Conservation (phyloP, 2,113 vertebrate genomes). For the Sturnira hondurensis region DNA sequence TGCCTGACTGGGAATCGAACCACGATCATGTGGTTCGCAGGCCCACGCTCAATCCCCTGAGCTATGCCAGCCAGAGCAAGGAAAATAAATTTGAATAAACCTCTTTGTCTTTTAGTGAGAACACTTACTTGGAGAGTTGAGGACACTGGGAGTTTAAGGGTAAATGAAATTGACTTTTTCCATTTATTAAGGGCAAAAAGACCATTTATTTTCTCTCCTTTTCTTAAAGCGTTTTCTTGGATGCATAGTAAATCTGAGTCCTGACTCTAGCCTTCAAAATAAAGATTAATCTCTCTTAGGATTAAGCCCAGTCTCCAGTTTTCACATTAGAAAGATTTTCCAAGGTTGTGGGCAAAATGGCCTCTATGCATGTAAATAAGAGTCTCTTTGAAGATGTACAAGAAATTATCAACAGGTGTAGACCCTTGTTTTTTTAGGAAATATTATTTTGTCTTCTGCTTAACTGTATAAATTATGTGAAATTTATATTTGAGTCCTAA, state of each 20-base stretch:
- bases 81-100: not conserved
- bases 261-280: not conserved
- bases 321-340: not conserved
- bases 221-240: not conserved
- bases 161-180: not conserved
- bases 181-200: not conserved
- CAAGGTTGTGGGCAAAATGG: not conserved
- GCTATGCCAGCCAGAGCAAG: too few relatives aligned
- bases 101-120: not conserved
- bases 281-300: not conserved
- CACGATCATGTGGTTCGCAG: too few relatives aligned
- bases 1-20: too few relatives aligned
- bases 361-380: not conserved
- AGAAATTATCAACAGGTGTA: not conserved
- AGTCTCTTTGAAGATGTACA: not conserved
- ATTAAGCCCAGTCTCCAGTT: not conserved
- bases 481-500: not conserved
- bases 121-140: not conserved
- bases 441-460: not conserved
- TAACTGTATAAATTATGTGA: not conserved
- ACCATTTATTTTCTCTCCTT: not conserved
- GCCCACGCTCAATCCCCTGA: too few relatives aligned
- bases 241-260: not conserved
- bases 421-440: not conserved
- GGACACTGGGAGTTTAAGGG: not conserved